These are phyloP conservation scores for Camponotus floridanus DNA, from an alignment of 1,140 invertebrate species.

Conservation along the genomic window DNA sequence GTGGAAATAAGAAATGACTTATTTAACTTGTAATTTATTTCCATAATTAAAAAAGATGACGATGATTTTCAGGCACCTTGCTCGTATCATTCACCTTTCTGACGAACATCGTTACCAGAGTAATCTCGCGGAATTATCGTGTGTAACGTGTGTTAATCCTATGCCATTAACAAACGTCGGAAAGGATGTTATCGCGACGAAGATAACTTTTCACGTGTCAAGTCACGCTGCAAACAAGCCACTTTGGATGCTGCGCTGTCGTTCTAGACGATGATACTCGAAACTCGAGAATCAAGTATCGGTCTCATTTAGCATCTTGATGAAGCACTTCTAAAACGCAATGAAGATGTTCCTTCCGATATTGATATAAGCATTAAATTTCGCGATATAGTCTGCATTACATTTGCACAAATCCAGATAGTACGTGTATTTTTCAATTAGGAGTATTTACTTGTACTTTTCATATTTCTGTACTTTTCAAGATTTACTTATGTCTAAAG, in stretches of 20 bases:
- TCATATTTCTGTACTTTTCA: neutral
- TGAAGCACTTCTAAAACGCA: neutral
- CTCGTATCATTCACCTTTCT: neutral
- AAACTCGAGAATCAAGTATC: slow-evolving; percentile 33
- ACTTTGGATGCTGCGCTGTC: slow-evolving; percentile 30
- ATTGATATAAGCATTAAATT: slow-evolving; percentile 21
- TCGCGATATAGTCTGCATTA: neutral
- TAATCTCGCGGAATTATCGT: slow-evolving; percentile 7
- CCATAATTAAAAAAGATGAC: neutral
- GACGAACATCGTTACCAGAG: slow-evolving; percentile 5
- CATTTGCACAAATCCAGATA: neutral
- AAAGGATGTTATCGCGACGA: slow-evolving; percentile 13
- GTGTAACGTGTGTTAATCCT: slow-evolving; percentile 23
- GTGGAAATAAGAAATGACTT: neutral
- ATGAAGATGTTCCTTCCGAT: neutral
- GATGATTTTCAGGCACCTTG: neutral
- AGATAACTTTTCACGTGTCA: slow-evolving; percentile 49
- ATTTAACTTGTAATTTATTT: neutral
- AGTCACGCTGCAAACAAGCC: neutral
- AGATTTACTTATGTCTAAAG: neutral
- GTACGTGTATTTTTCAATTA: neutral
- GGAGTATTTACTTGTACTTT: neutral
- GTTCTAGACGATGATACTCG: neutral
- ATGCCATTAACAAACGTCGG: slow-evolving; percentile 14
- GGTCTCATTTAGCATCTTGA: neutral